Evolutionary conservation across 2,113 vertebrate species (phyloP).

Genomic region (Panthera uncia): DNA sequence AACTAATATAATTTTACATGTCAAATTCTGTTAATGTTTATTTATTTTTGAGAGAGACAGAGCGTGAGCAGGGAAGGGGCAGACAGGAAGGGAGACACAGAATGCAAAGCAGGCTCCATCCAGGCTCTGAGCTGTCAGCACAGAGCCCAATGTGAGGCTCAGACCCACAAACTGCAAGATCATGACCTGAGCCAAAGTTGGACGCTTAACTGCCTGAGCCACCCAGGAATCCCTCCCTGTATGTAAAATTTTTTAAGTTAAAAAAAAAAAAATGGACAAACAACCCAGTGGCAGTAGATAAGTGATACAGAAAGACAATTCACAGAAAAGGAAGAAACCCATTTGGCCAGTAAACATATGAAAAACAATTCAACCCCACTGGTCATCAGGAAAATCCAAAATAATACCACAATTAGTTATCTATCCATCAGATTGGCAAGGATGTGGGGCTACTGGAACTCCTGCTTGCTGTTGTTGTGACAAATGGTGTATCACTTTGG

Average conservation of each 20-base stretch:
- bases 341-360: not conserved
- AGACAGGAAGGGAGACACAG: too few species aligned
- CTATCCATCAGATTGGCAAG: not conserved
- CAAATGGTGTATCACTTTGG: not conserved
- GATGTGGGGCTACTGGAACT: not conserved
- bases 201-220: too few species aligned
- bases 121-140: too few species aligned
- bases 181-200: too few species aligned
- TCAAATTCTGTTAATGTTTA: not conserved
- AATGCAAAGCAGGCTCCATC: too few species aligned
- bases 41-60: too few species aligned
- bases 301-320: not conserved
- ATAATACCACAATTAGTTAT: not conserved
- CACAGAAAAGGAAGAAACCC: not conserved
- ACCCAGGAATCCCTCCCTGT: too few species aligned
- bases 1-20: not conserved
- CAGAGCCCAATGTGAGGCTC: too few species aligned
- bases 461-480: not conserved
- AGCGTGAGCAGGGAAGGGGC: too few species aligned
- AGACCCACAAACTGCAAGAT: too few species aligned
- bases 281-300: not conserved
- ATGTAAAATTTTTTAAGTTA: not conserved
- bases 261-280: not conserved
- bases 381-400: constrained; percentile 1
- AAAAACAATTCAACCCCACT: not conserved